Evolutionary conservation across 2,888 invertebrate species (phyloP), one percentile per base, ranked within the genome.

Genomic region (Gordius sp.): DNA sequence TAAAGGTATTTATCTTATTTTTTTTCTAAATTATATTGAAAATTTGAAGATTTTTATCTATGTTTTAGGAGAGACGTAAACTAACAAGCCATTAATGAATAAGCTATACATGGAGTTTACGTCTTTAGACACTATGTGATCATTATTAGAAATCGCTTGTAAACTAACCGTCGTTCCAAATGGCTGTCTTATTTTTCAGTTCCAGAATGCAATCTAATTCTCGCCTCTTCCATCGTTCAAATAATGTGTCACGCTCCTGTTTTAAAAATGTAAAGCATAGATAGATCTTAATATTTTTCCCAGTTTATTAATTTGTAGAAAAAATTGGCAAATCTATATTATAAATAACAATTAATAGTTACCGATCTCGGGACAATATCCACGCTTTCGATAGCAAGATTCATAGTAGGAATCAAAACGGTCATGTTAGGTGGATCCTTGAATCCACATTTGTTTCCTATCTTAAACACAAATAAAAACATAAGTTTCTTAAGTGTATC

Each of bases 361-460:
- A 72, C 72, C 60, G 64, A 64, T 58, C 65, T 61, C 0, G 91
- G 86, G 61, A 80, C 79, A 61, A 91, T 80, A 63, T 81, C 79
- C 28, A 87, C 84, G 59, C 91, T 74, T 64, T 82, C 80, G 60
- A 84, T 79, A 64, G 86, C 84, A 20, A 68, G 63, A 0, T 82
- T 83, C 82, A 97, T 87, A 2, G 89, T 93, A 0, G 97, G 97
- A 61, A 97, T 77, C 61, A 99, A 78, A 1, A 97, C 85, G 0
- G 89, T 93, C 97, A 99, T 99, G 72, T 91, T 97, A 56, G 97
- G 77, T 1, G 97, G 97, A 1, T 97, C 97, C 72, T 93, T 93
- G 71, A 99, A 99, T 57, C 97, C 97, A 99, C 91, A 70, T 99
- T 99, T 28, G 93, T 91, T 66, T 97, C 93, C 79, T 83, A 70